phyloP scores from a whole-genome alignment of 1,140 invertebrate species.

The Bombus affinis region DNA sequence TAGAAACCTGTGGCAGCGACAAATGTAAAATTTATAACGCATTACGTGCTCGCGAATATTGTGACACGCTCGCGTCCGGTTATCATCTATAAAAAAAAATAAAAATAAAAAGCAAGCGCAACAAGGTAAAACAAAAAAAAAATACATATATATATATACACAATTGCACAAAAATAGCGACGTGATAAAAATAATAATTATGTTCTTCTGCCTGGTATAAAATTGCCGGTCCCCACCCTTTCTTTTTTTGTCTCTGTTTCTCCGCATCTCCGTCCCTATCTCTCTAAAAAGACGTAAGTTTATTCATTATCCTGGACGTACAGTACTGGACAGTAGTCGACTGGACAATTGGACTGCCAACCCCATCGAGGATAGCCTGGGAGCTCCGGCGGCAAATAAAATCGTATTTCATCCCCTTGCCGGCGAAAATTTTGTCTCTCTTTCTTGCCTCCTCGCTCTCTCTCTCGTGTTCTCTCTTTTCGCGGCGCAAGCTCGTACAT shows the following conservation, averaged over 20 bases:
- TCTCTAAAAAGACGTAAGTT: constrained; percentile 67
- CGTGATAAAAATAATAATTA: constrained; percentile 28
- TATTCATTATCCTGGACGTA: constrained; percentile 72
- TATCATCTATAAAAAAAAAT: constrained; percentile 14
- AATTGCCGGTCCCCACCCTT: not conserved
- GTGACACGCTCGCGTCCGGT: constrained; percentile 21
- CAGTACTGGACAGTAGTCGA: constrained; percentile 68
- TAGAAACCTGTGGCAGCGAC: constrained; percentile 27
- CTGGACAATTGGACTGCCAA: constrained; percentile 75
- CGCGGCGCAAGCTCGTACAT: constrained; percentile 77
- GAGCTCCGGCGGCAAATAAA: constrained; percentile 80
- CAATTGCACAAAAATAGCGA: not conserved
- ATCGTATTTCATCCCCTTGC: constrained; percentile 82
- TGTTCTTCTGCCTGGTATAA: not conserved
- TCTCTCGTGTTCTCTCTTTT: constrained; percentile 70
- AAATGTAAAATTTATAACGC: constrained; percentile 50
- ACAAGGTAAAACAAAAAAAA: not conserved
- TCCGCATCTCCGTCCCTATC: constrained; percentile 16
- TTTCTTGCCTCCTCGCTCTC: constrained; percentile 54
- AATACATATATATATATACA: not conserved
- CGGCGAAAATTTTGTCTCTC: constrained; percentile 79
- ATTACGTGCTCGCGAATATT: constrained; percentile 40
- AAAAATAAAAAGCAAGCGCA: not conserved
- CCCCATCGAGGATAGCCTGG: constrained; percentile 74
- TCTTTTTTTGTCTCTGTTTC: constrained; percentile 7